Percentiles rank a stretch among this genome's conserved stretches.
phyloP scores from a whole-genome alignment of 2,888 invertebrate species.

The Thera obeliscata region DNA sequence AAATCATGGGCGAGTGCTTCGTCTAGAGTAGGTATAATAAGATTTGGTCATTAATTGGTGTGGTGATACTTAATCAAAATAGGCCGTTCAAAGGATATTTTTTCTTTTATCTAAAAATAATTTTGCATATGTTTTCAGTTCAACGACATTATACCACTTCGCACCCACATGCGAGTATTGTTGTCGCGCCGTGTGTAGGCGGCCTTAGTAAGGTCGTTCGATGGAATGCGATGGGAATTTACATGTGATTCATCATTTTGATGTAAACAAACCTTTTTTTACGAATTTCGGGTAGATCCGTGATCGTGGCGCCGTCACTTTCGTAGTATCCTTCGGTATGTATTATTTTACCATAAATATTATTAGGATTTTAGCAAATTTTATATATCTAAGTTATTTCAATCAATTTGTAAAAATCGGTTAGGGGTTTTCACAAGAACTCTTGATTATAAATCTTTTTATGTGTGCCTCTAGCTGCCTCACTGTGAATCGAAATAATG shows the following conservation, averaged over 20 bases:
- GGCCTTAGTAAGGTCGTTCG: constrained; percentile 61
- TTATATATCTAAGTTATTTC: neutral
- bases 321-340: constrained; percentile 9
- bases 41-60: too few species aligned
- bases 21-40: too few species aligned
- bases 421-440: neutral
- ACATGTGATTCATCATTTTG: constrained; percentile 71
- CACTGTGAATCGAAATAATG: too few species aligned
- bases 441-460: neutral
- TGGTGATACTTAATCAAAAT: too few species aligned
- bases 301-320: constrained; percentile 41
- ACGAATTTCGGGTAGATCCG: constrained; percentile 66
- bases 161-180: constrained; percentile 27
- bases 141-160: constrained; percentile 29
- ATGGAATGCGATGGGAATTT: constrained; percentile 67
- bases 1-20: too few species aligned
- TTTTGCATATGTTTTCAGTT: constrained; percentile 21
- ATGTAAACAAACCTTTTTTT: constrained; percentile 73
- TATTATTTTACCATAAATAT: neutral
- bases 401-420: neutral
- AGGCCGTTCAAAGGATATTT: neutral
- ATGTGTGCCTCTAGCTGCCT: too few species aligned
- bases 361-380: neutral
- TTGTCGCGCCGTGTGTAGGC: constrained; percentile 46
- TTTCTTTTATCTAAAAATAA: neutral